Conservation (phyloP, 1,140 invertebrate species). For the Stegodyphus dumicola region DNA sequence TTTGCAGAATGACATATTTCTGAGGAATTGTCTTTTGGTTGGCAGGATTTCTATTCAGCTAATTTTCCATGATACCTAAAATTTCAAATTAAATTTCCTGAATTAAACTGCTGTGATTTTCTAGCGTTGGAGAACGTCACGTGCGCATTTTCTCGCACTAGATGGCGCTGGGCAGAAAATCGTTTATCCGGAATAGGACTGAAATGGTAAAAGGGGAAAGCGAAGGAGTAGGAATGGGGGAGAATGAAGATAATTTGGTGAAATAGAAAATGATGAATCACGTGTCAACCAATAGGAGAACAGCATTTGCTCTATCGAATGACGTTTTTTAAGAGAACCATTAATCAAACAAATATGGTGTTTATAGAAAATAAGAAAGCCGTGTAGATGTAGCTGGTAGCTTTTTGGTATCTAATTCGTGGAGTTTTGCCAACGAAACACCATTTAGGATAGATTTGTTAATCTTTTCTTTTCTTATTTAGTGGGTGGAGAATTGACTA, state of each 20-base stretch:
- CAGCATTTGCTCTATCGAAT: conserved; percentile 55
- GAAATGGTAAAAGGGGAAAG: conserved; percentile 1
- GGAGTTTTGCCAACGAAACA: conserved; percentile 23
- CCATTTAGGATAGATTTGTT: no score
- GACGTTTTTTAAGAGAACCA: conserved; percentile 58
- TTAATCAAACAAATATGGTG: conserved; percentile 59
- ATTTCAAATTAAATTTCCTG: no score
- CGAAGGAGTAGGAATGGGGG: conserved; percentile 1
- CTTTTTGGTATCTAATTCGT: conserved; percentile 11
- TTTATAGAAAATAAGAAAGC: conserved; percentile 49
- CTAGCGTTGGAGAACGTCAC: no score
- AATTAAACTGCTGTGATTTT: no score
- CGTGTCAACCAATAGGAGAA: conserved; percentile 52
- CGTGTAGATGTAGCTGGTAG: conserved; percentile 25
- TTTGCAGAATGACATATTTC: no score
- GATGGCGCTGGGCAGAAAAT: conserved; percentile 37
- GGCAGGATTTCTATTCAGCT: no score
- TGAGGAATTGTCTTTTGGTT: no score
- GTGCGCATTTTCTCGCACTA: background rate
- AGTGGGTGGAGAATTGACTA: no score
- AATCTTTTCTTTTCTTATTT: no score
- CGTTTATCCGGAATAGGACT: conserved; percentile 30
- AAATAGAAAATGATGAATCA: conserved; percentile 60
- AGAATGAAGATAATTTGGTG: conserved; percentile 52
- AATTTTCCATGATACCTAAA: no score